Base-by-base conservation (phyloP, 2,888 invertebrate species). In the Torymus aiolomorphi region DNA sequence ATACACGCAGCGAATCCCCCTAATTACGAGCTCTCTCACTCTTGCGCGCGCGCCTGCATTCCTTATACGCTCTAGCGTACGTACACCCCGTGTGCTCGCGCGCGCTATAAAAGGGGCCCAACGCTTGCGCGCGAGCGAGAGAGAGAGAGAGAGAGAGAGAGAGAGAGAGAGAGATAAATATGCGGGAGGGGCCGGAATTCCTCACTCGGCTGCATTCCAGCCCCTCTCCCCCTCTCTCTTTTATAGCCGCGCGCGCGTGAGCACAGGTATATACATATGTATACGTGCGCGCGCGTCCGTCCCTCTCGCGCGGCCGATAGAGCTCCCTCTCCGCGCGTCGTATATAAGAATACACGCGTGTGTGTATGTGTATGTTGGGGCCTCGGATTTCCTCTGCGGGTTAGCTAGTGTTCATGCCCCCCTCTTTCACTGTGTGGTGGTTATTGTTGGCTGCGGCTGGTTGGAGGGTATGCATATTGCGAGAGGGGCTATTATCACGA, bases 101-200 rank as follows among this genome's bases (percentile, higher is more conserved):
- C 83, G 83, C 83, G 83, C 86, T 87, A 87, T 88, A 88, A 87
- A 87, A 86, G 86, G 84, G 84, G 84, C 82, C 80, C 83, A 86
- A 89, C 90, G 80, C 84, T 87, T 85, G 83, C 74, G 91, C 89
- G 49, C 57, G 72, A 78, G 78, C 66, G 69, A 78, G 76, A 78
- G 51, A 51, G 49, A 72, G 54, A 49, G 61, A 63, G 74, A 13
- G 42, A 49, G 61, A n/a, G n/a, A n/a, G n/a, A n/a, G n/a, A n/a
- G 72, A 78, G 78, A 62, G 69, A 78, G 76, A 78, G 51, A 8
- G 67, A 52, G 90, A 90, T 90, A 90, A 89, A 89, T 90, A 90
- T 89, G 90, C 90, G 89, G 90, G 90, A 90, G 89, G 90, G 90
- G 88, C 89, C 88, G 89, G 89, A 90, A 90, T 90, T 89, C 90